phyloP scores from a whole-genome alignment of 2,113 vertebrate genomes.

The Tragulus kanchil region DNA sequence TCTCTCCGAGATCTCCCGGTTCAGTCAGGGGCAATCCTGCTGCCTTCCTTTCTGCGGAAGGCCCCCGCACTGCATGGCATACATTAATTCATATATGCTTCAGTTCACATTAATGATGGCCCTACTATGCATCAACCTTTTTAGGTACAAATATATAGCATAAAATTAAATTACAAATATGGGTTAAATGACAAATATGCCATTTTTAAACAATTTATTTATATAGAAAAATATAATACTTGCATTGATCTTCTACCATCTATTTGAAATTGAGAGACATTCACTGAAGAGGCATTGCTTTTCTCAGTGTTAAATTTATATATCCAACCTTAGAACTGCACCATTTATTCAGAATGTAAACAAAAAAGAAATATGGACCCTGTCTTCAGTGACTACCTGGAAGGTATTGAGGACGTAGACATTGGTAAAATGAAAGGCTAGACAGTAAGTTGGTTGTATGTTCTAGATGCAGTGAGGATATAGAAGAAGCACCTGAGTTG shows the following conservation, averaged over 20 bases:
- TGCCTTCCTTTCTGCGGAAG: too few species aligned
- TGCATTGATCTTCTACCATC: background rate
- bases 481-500: background rate
- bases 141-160: background rate
- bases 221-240: background rate
- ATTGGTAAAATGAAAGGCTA: background rate
- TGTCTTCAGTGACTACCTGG: background rate
- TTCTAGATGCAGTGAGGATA: background rate
- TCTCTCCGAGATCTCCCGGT: too few species aligned
- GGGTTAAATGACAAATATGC: background rate
- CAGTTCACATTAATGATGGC: background rate
- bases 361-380: background rate
- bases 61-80: too few species aligned
- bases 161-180: background rate
- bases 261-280: background rate
- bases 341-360: background rate
- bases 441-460: background rate
- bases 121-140: background rate
- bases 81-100: conserved; percentile 1
- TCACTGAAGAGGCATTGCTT: background rate
- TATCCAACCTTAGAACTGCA: background rate
- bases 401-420: background rate
- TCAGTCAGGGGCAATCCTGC: too few species aligned
- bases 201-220: conserved; percentile 30
- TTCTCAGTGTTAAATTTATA: background rate